Evolutionary conservation across 2,888 invertebrate genomes (phyloP).

Genomic region (Drosophila anomalipes): DNA sequence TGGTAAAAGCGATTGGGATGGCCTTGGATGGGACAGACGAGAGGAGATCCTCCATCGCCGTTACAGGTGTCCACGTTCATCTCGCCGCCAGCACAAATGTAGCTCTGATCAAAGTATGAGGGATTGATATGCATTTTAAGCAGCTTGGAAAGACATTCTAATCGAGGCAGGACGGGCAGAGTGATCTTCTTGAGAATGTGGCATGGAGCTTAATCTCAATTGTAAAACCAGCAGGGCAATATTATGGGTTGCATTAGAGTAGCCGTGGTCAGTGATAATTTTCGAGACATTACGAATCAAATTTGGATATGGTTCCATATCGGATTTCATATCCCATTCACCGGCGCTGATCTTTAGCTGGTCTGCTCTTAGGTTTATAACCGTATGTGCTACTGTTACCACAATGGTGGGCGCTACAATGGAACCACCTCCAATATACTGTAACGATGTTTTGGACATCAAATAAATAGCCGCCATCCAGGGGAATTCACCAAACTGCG

Average conservation of each 20-base stretch:
- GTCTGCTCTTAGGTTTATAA: conserved; percentile 86
- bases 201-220: conserved; percentile 87
- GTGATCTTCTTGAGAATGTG: conserved; percentile 89
- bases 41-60: conserved; percentile 91
- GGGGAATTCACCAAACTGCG: conserved; percentile 45
- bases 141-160: conserved; percentile 85
- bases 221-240: conserved; percentile 89
- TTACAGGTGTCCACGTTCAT: conserved; percentile 89
- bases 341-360: conserved; percentile 88
- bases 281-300: conserved; percentile 88
- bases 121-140: conserved; percentile 87
- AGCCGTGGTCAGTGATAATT: conserved; percentile 86
- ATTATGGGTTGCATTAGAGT: conserved; percentile 86
- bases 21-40: conserved; percentile 88
- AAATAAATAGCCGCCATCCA: conserved; percentile 37
- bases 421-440: not conserved
- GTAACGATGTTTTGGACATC: fast-evolving
- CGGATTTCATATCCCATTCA: conserved; percentile 86
- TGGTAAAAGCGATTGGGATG: conserved; percentile 67
- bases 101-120: conserved; percentile 87
- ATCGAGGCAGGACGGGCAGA: conserved; percentile 88
- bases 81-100: conserved; percentile 92
- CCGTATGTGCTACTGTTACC: conserved; percentile 88
- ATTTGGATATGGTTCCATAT: conserved; percentile 86
- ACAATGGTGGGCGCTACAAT: conserved; percentile 86